A percentile compares a stretch with the other conserved stretches of the same genome.
These are phyloP conservation scores for Gephyroberyx darwinii DNA, from an alignment of 2,797 vertebrate genomes.

Conservation along the genomic window DNA sequence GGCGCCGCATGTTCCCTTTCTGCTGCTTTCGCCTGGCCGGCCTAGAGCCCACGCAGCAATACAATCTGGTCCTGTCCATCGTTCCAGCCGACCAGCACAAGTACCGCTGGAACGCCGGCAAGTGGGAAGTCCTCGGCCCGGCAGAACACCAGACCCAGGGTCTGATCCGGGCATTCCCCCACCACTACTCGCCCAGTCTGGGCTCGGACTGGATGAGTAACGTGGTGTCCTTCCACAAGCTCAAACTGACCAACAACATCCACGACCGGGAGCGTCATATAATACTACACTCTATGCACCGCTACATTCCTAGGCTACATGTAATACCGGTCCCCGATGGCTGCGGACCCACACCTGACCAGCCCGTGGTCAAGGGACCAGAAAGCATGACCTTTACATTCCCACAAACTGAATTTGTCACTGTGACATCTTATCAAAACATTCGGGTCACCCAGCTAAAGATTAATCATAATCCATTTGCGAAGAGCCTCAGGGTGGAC, in stretches of 20 bases:
- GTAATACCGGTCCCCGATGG: slow-evolving; percentile 82
- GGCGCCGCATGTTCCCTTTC: slow-evolving; percentile 97
- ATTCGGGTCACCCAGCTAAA: slow-evolving; percentile 93
- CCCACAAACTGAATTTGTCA: slow-evolving; percentile 92
- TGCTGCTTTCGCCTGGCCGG: slow-evolving; percentile 92
- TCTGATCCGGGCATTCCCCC: slow-evolving; percentile 84
- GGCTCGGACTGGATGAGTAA: slow-evolving; percentile 91
- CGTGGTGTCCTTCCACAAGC: slow-evolving; percentile 92
- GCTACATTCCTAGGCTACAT: slow-evolving; percentile 84
- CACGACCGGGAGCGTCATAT: slow-evolving; percentile 87
- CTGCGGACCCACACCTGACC: slow-evolving; percentile 71
- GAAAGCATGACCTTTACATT: slow-evolving; percentile 91
- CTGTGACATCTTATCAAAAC: slow-evolving; percentile 96
- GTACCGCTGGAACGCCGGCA: slow-evolving; percentile 88
- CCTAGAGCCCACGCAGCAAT: slow-evolving; percentile 84
- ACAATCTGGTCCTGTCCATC: slow-evolving; percentile 92
- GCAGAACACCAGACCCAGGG: slow-evolving; percentile 85
- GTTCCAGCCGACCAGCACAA: slow-evolving; percentile 86
- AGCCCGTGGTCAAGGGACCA: slow-evolving; percentile 85
- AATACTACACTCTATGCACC: slow-evolving; percentile 80
- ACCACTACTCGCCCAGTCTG: slow-evolving; percentile 86
- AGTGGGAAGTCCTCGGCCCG: slow-evolving; percentile 87
- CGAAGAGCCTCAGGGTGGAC: slow-evolving; percentile 91
- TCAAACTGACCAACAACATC: slow-evolving; percentile 91
- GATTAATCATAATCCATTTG: slow-evolving; percentile 96